These are phyloP conservation scores for Saccopteryx bilineata DNA, from an alignment of 2,113 vertebrate species.

Conservation along the genomic window DNA sequence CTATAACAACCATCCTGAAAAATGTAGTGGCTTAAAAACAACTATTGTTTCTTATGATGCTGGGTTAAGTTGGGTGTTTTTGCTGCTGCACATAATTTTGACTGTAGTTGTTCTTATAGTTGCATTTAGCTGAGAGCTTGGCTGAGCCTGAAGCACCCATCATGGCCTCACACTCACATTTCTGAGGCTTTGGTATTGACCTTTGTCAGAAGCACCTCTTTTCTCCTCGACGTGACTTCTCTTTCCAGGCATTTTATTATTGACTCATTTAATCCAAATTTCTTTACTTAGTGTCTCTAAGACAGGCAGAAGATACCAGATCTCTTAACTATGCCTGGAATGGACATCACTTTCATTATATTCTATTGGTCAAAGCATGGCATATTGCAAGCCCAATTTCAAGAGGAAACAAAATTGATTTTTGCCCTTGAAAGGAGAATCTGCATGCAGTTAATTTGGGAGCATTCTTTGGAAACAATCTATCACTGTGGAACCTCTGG, in stretches of 20 bases:
- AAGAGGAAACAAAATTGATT: neutral
- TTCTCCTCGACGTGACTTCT: neutral
- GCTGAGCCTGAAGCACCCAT: neutral
- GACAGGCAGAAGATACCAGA: neutral
- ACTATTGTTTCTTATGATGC: neutral
- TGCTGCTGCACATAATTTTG: neutral
- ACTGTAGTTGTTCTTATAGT: neutral
- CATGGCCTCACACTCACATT: neutral
- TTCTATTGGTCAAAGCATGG: neutral
- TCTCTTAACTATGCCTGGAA: neutral
- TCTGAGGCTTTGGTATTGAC: neutral
- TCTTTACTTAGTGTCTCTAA: neutral
- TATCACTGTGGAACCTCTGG: neutral
- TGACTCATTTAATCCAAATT: neutral
- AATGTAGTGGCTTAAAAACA: neutral
- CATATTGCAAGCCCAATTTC: neutral
- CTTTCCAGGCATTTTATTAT: neutral
- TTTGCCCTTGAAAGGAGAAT: neutral
- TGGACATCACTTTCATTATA: neutral
- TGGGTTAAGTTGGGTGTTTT: neutral
- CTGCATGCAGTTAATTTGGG: neutral
- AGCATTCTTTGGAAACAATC: slow-evolving; percentile 17
- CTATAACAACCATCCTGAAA: neutral
- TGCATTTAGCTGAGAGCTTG: neutral
- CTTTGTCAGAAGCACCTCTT: neutral